Evolutionary conservation across 2,113 vertebrate genomes (phyloP).

Genomic region (Papio anubis): DNA sequence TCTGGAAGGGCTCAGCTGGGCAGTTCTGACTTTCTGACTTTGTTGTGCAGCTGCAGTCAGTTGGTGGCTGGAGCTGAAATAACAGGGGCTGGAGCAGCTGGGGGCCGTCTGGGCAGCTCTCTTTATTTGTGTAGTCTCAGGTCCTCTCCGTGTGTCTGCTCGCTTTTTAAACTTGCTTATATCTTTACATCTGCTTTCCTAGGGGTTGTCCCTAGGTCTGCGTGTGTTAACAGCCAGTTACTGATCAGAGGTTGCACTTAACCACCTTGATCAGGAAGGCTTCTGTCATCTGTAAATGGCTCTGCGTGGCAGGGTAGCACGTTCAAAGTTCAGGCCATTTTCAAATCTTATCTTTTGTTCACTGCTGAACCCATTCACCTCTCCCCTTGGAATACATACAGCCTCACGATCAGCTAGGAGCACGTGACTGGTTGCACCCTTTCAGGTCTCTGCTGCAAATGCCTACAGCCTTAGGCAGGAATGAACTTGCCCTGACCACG

Average conservation of each 20-base stretch:
- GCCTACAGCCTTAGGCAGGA: background rate
- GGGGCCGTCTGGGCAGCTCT: background rate
- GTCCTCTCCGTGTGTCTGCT: background rate
- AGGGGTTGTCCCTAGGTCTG: background rate
- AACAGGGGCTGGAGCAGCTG: background rate
- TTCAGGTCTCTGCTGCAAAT: background rate
- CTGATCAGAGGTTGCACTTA: background rate
- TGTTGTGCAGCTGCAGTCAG: background rate
- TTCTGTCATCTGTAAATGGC: background rate
- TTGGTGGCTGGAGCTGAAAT: background rate
- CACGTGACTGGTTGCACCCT: background rate
- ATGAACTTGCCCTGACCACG: background rate
- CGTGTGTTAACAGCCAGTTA: background rate
- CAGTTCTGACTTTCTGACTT: background rate
- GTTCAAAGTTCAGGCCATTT: slow-evolving; percentile 11
- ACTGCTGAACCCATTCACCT: background rate
- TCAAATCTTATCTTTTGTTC: background rate
- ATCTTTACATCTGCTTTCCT: background rate
- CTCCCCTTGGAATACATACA: background rate
- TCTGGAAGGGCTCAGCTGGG: background rate
- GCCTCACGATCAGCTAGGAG: background rate
- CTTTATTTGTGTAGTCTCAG: background rate
- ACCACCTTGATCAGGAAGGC: background rate
- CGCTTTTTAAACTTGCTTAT: background rate
- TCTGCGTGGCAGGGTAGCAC: background rate